Conservation (phyloP, 2,888 invertebrate species). For the Cactoblastis cactorum region DNA sequence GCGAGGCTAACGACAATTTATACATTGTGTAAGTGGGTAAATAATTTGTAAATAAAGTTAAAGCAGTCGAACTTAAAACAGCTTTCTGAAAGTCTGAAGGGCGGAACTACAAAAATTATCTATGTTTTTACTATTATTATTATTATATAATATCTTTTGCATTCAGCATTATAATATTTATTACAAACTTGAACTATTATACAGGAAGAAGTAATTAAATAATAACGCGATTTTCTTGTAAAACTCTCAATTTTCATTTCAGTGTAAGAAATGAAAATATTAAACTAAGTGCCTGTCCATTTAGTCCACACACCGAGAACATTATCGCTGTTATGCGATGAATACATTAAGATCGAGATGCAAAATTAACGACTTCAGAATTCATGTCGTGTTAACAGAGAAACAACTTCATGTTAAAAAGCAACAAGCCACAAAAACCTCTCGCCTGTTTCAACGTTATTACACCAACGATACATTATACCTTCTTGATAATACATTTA, state of each 20-base stretch:
- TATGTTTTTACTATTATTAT: too few relatives aligned
- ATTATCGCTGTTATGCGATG: constrained; percentile 6
- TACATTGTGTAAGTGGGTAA: constrained; percentile 2
- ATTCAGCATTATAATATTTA: too few relatives aligned
- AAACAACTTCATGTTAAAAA: constrained; percentile 12
- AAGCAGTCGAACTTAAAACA: not conserved
- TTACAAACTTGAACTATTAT: too few relatives aligned
- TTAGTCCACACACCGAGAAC: not conserved
- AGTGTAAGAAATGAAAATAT: too few relatives aligned
- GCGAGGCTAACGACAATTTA: constrained; percentile 10
- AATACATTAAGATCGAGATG: constrained; percentile 6
- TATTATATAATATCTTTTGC: too few relatives aligned
- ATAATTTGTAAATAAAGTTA: constrained; percentile 7
- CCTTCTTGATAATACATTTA: constrained; percentile 7
- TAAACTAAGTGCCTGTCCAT: not conserved
- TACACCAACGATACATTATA: constrained; percentile 12
- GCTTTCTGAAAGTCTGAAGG: too few relatives aligned
- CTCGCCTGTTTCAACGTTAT: constrained; percentile 6
- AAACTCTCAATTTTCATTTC: too few relatives aligned
- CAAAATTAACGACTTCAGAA: constrained; percentile 11
- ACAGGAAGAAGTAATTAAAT: too few relatives aligned
- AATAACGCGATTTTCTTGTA: too few relatives aligned
- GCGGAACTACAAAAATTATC: too few relatives aligned
- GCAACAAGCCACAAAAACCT: constrained; percentile 9
- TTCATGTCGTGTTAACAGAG: constrained; percentile 9